Evolutionary conservation across 1,140 invertebrate genomes (phyloP), one percentile per base, ranked within the genome.

Genomic region (Drosophila tristis): DNA sequence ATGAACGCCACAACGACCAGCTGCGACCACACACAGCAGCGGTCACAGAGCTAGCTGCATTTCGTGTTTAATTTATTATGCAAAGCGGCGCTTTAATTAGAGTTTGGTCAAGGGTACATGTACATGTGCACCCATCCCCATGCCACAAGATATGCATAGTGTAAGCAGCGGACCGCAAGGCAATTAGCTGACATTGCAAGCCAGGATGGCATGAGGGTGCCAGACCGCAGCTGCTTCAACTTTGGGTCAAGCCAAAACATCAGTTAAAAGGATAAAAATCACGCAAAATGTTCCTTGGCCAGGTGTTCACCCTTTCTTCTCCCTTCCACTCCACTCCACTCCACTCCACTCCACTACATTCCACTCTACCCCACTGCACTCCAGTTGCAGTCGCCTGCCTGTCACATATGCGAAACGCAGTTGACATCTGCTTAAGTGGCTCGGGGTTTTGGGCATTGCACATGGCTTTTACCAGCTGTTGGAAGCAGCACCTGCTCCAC

Each of bases 401-500:
- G 44, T 78, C 67, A 59, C 85, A 84, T 89, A 90, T 90, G 85
- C 84, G 90, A 90, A 89, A 90, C 80, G 78, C 76, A 89, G 82
- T 82, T 90, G 84, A 90, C 84, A 89, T 89, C 80, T 89, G 85
- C 85, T 89, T 89, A 89, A 89, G 82, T 87, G 84, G 84, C 68
- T 76, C 54, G 76, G 76, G 80, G 79, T 87, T 86, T 87, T 78
- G 80, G 80, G 74, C 85, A 79, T 71, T 90, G 62, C 75, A 73
- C 75, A 78, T 79, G 71, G 74, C 71, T 74, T 74, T 62, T 70
- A 66, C 61, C 67, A 54, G 44, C 64, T 72, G 64, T 62, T 66
- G 26, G 56, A 60, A 60, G 67, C 44, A 44, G 59, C 47, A 72
- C 20, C 61, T 20, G 55, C 42, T n/a, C 51, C 13, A 5, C 35